Percentiles rank a stretch among this genome's conserved stretches.
These are phyloP conservation scores for Himalopsyche japonica DNA, from an alignment of 2,888 invertebrate species.

Conservation along the genomic window DNA sequence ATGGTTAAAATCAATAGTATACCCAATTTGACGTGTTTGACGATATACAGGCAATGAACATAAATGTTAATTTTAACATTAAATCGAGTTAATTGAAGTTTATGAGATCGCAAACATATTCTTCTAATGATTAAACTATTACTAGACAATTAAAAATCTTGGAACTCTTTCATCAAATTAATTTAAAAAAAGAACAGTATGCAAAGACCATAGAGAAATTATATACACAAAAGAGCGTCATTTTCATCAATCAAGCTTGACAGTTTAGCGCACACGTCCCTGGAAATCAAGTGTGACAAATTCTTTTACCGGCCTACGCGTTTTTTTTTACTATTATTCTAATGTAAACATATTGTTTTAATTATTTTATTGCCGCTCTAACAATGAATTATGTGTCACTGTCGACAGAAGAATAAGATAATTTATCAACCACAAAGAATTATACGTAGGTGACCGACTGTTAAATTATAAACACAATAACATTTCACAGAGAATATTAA, in stretches of 20 bases:
- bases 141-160: neutral
- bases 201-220: slow-evolving; percentile 21
- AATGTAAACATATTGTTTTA: neutral
- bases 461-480: neutral
- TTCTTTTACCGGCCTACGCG: neutral
- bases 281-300: slow-evolving; percentile 14
- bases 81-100: no score
- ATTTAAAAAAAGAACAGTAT: neutral
- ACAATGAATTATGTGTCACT: neutral
- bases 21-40: no score
- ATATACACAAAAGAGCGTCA: slow-evolving; percentile 25
- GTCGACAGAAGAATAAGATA: neutral
- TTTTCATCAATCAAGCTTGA: slow-evolving; percentile 18
- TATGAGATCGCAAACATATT: no score
- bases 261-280: slow-evolving; percentile 6
- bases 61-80: no score
- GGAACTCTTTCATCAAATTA: neutral
- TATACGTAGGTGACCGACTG: neutral
- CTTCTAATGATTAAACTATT: neutral
- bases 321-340: neutral
- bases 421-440: neutral
- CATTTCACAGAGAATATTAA: neutral
- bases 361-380: neutral
- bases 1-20: no score
- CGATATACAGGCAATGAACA: no score